Evolutionary conservation across 2,888 invertebrate genomes (phyloP).

Genomic region (Platycnemis pennipes): DNA sequence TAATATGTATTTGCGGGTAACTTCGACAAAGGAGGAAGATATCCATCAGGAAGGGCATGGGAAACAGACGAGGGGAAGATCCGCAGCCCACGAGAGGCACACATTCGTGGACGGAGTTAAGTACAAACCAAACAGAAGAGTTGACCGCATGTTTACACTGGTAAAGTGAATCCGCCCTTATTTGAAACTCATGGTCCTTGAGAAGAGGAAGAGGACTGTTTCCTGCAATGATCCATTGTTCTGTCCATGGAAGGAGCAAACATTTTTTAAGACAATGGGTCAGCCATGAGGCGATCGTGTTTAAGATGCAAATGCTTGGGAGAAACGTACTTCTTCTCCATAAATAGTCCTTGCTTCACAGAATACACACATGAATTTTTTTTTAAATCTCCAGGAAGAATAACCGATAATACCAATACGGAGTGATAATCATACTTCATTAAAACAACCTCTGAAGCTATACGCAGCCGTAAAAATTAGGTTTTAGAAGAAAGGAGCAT

Average conservation of each 20-base stretch:
- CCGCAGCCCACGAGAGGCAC: neutral
- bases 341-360: no score
- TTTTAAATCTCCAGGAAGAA: no score
- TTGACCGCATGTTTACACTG: conserved; percentile 52
- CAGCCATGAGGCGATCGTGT: neutral
- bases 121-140: conserved; percentile 45
- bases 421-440: no score
- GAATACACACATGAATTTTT: no score
- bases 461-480: no score
- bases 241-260: neutral
- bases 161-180: conserved; percentile 32
- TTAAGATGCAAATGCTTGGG: neutral
- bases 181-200: neutral
- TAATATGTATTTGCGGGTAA: neutral
- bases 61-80: neutral
- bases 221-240: neutral
- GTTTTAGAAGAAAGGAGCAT: no score
- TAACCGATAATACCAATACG: no score
- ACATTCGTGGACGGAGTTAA: neutral
- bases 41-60: neutral
- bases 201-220: neutral
- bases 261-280: neutral
- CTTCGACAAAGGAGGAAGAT: neutral
- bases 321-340: no score
- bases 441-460: no score